Evolutionary conservation across 2,888 invertebrate species (phyloP), one percentile per base, ranked within the genome.

Genomic region (Lamproptera curius): DNA sequence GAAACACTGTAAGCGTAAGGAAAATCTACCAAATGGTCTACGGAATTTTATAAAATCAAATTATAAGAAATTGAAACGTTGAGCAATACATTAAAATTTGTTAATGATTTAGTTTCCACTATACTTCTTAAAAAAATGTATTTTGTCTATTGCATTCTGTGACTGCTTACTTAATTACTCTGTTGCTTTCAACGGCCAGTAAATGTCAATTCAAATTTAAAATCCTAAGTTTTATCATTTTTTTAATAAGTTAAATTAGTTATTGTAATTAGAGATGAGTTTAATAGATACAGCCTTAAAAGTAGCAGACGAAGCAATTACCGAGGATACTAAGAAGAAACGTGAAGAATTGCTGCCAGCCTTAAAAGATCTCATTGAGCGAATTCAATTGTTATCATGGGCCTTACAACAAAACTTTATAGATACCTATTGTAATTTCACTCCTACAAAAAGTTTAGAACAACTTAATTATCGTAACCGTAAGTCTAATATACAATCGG

Each of bases 181-280:
- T 20, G 6, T 20, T 6, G 20, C 4, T 20, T 20, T 3, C 20
- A 3, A 6, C 6, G 16, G 11, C 13, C 33, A 33, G 23, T 34
- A 15, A 9, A 23, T 35, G 23, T 35, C 23, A 35, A 10, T 35
- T 35, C 34, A 35, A 46, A 40, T 26, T 50, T 39, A 9, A 28
- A 47, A 42, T n/a, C 33, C 46, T 46, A 9, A 50, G 42, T 33
- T n/a, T 8, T 3, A 41, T 16, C 3, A 33, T n/a, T n/a, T n/a
- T n/a, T n/a, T n/a, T n/a, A n/a, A n/a, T n/a, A n/a, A n/a, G n/a
- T n/a, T n/a, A n/a, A n/a, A n/a, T n/a, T n/a, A n/a, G n/a, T n/a
- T n/a, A n/a, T n/a, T n/a, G n/a, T n/a, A n/a, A n/a, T n/a, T n/a
- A 44, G 67, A 44, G 52, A 86, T 87, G 87, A 84, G 77, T 75